Percentiles rank a stretch among this genome's conserved stretches.
phyloP scores from a whole-genome alignment of 2,113 vertebrate genomes.

The Peromyscus californicus region DNA sequence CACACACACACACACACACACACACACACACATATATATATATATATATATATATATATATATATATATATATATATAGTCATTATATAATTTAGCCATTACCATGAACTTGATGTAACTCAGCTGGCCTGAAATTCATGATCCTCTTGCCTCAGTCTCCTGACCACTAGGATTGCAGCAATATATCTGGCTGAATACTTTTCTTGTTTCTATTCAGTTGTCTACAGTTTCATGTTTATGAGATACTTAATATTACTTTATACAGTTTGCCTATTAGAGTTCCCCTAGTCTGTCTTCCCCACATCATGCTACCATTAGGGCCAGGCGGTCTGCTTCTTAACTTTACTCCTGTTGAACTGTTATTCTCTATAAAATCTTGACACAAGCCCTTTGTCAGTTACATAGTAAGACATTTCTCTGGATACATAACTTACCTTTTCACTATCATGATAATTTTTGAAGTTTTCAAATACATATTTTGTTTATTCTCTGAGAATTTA shows the following conservation, averaged over 20 bases:
- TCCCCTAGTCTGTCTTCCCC: not conserved
- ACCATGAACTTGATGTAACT: not conserved
- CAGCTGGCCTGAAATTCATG: not conserved
- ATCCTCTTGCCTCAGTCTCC: not conserved
- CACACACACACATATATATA: no score
- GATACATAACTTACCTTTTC: not conserved
- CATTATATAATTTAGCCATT: not conserved
- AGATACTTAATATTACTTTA: not conserved
- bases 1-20: no score
- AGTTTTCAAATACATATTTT: not conserved
- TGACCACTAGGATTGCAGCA: not conserved
- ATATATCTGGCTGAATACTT: not conserved
- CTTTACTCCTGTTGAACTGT: not conserved
- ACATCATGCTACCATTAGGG: not conserved
- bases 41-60: no score
- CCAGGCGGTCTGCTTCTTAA: not conserved
- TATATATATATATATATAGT: not conserved
- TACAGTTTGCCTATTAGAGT: not conserved
- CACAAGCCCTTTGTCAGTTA: not conserved
- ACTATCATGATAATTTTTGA: not conserved
- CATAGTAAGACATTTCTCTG: not conserved
- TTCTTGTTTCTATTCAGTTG: not conserved
- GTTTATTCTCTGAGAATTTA: not conserved
- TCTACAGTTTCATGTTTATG: not conserved
- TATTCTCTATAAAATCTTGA: not conserved